phyloP scores from a whole-genome alignment of 2,888 invertebrate species.

The Dasysyrphus tricinctus region DNA sequence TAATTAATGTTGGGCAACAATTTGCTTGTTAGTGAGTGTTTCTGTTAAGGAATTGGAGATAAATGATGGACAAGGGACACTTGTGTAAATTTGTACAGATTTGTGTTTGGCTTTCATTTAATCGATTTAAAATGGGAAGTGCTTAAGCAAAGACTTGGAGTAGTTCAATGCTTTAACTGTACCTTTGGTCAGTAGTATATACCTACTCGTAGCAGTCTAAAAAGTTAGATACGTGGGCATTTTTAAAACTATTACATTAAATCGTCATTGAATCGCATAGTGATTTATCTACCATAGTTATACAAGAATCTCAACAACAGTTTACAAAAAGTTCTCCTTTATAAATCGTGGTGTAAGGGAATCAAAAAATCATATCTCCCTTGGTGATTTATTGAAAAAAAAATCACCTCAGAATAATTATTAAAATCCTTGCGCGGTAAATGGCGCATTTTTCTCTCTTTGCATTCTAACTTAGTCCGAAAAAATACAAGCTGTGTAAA shows the following conservation, averaged over 20 bases:
- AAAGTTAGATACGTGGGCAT: too few relatives aligned
- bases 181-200: too few relatives aligned
- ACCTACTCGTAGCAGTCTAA: too few relatives aligned
- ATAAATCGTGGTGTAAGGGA: background rate
- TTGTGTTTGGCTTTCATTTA: too few relatives aligned
- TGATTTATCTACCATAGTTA: too few relatives aligned
- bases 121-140: background rate
- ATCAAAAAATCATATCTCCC: background rate
- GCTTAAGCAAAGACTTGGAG: too few relatives aligned
- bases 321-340: too few relatives aligned
- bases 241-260: too few relatives aligned
- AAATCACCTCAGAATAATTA: background rate
- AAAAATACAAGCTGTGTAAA: background rate
- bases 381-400: background rate
- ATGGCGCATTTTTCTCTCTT: background rate
- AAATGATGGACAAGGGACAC: background rate
- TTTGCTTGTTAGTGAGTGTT: constrained; percentile 23
- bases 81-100: constrained; percentile 1
- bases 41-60: background rate
- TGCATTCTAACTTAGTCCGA: background rate
- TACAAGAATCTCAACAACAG: too few relatives aligned
- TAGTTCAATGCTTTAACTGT: too few relatives aligned
- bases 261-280: too few relatives aligned
- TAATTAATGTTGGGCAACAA: constrained; percentile 63
- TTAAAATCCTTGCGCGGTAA: background rate